These are phyloP conservation scores for Oxystoma pomonae DNA, from an alignment of 2,888 invertebrate genomes.

Conservation along the genomic window DNA sequence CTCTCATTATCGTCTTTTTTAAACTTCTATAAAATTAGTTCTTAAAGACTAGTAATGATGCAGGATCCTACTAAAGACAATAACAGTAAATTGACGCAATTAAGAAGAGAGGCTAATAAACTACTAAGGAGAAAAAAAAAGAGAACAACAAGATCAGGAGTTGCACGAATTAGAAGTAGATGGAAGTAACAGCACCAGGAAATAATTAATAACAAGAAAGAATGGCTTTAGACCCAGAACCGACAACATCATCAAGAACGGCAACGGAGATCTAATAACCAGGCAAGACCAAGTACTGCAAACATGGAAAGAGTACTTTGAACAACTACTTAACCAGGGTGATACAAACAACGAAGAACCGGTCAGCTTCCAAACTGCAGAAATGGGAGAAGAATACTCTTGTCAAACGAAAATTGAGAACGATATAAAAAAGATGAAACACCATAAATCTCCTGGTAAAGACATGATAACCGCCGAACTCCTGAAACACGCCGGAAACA, in stretches of 20 bases:
- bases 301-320: constrained; percentile 12
- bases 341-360: constrained; percentile 9
- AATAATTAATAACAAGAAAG: constrained; percentile 7
- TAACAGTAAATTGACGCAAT: no score
- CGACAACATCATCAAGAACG: constrained; percentile 13
- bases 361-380: no score
- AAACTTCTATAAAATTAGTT: no score
- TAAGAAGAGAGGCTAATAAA: constrained; percentile 16
- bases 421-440: no score
- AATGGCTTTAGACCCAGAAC: constrained; percentile 11
- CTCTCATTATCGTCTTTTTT: no score
- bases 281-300: constrained; percentile 12
- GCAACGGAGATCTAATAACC: constrained; percentile 15
- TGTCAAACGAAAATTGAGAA: no score
- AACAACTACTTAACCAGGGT: constrained; percentile 9
- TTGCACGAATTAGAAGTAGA: constrained; percentile 8
- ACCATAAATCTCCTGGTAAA: no score
- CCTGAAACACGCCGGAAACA: constrained; percentile 11
- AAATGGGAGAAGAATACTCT: no score
- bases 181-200: constrained; percentile 13
- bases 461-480: constrained; percentile 8
- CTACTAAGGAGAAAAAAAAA: constrained; percentile 9
- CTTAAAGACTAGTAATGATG: no score
- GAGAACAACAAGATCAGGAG: constrained; percentile 12
- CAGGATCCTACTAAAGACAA: no score